Base-by-base conservation (phyloP, 2,113 vertebrate genomes). In the Pao palembangensis region DNA sequence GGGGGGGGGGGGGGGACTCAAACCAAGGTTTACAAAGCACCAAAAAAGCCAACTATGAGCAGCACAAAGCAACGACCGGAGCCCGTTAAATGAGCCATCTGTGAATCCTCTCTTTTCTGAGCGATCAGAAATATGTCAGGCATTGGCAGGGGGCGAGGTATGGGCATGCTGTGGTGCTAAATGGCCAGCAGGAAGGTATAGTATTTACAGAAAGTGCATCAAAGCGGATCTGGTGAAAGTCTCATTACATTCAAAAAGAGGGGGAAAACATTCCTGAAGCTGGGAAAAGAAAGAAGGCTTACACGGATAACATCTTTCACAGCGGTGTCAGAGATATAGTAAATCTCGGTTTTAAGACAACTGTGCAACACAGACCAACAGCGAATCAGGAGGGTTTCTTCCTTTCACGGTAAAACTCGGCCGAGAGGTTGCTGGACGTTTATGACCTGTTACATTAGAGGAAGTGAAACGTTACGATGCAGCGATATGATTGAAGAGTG, bases 11-110 rank as follows among this genome's bases (percentile, higher is more conserved):
- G 21, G 21, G 21, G 21, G 73, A 62, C 64, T 58, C 50, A 57
- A 79, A 68, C 69, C 6, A 69, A 76, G 66, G 77, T 70, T 79
- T 48, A 61, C 78, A 76, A 78, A 67, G 46, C 34, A 38, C 34
- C 34, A 80, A 85, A 78, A 76, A 76, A 75, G 67, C 5, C 25
- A 79, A 83, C 61, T 44, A 31, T 17, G 54, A 73, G 69, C 76
- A 38, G 34, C 76, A 64, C 57, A 68, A 80, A 77, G 76, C 71
- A 25, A 69, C 67, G 69, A 51, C 68, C 50, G 70, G 56, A 75
- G 58, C 66, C 73, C 71, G 69, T 78, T 66, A 79, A 76, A 11
- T 60, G 58, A 67, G 42, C 58, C 70, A 44, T 76, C 80, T 51
- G 62, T 54, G 67, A 58, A 82, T 20, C 46, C 20, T 60, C 31